Base-by-base conservation (phyloP, 2,888 invertebrate genomes). In the Campoplex capitator region DNA sequence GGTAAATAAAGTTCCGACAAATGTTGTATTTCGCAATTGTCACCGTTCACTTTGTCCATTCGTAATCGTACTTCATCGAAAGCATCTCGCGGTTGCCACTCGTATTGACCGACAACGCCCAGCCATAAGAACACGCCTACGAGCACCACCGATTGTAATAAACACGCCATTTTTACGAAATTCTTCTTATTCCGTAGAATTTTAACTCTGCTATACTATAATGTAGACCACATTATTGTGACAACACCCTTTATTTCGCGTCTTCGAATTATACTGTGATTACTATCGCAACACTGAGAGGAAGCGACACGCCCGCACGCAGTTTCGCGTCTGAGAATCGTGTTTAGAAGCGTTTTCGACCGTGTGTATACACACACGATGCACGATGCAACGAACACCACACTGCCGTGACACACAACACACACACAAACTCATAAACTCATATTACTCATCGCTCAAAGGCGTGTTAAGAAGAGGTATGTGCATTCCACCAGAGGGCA, bases 21-120 rank as follows among this genome's bases (percentile, higher is more conserved):
- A 92, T 98, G 98, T 91, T 97, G 97, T 85, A 99, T 98, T 83
- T 96, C 97, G 93, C 99, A 99, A 94, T 99, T 99, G 79, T 98
- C 98, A 0, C 96, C 95, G 80, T 96, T 97, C 4, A 99, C 97
- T 93, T 97, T 96, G 92, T 98, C 97, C 95, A 98, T 97, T 95
- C 96, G 96, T 73, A 97, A 96, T 91, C 97, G 97, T 87, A 99
- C 96, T 94, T 98, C 97, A 93, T 99, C 99, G 92, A 98, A 98
- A 75, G 97, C 95, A 95, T 99, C 99, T 85, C 97, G 96, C 32
- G 96, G 95, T 95, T 98, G 98, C 99, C 99, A 99, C 92, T 98
- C 98, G 93, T 97, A 98, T 93, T 98, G 98, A 38, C 97, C 97
- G 95, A 96, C 96, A 95, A 97, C 97, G 95, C 97, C 97, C 96